Percentiles rank a stretch among this genome's conserved stretches.
These are phyloP conservation scores for Drosophila ananassae DNA, from an alignment of 1,140 invertebrate species.

Conservation along the genomic window DNA sequence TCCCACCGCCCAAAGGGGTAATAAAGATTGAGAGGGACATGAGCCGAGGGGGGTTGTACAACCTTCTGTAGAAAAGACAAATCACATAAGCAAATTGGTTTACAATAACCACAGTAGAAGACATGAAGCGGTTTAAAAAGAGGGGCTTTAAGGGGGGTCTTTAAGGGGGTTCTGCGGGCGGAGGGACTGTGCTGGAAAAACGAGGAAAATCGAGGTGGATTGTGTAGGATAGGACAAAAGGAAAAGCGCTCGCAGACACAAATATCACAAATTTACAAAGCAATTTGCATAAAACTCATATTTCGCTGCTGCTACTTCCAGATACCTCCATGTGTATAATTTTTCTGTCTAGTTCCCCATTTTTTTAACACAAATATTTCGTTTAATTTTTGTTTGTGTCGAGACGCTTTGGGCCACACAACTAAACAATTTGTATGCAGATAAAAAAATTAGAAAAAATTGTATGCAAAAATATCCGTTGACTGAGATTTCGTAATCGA, in stretches of 20 bases:
- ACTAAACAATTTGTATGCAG: conserved; percentile 69
- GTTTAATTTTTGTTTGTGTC: conserved; percentile 3
- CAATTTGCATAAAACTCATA: conserved; percentile 82
- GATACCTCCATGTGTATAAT: conserved; percentile 25
- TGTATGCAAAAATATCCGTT: conserved; percentile 28
- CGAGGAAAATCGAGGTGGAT: conserved; percentile 9
- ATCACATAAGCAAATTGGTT: conserved; percentile 79
- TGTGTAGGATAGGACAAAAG: conserved; percentile 28
- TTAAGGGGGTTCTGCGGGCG: background rate
- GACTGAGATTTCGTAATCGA: conserved; percentile 65
- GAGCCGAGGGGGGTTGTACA: conserved; percentile 11
- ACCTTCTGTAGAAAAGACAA: conserved; percentile 62
- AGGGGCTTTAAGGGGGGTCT: background rate
- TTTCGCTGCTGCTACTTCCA: conserved; percentile 60
- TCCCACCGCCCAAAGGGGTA: conserved; percentile 30
- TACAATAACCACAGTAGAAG: conserved; percentile 65
- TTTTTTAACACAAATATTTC: conserved; percentile 36
- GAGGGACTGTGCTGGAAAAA: background rate
- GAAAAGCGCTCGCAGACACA: conserved; percentile 68
- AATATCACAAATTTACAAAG: conserved; percentile 76
- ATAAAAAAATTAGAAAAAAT: conserved; percentile 37
- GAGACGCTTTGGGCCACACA: conserved; percentile 34
- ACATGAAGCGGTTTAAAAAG: conserved; percentile 9
- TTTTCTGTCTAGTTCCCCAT: conserved; percentile 33
- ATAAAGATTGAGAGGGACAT: conserved; percentile 41